Conservation (phyloP, 2,797 vertebrate genomes). For the Pyrocephalus nanus region DNA sequence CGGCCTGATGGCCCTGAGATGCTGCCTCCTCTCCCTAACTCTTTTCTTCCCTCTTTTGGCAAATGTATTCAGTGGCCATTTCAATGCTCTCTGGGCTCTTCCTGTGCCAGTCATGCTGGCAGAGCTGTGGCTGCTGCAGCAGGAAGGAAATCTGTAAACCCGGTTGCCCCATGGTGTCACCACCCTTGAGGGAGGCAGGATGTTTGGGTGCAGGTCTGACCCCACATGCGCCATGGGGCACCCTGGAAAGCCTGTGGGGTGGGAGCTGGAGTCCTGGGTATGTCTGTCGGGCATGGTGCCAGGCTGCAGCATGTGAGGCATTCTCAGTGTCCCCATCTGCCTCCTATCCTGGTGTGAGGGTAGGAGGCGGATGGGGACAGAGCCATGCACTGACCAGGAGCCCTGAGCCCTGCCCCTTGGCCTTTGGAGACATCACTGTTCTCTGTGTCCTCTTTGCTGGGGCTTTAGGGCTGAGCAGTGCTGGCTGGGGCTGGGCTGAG, state of each 20-base stretch:
- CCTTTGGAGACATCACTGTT: neutral
- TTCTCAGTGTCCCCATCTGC: neutral
- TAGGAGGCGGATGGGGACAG: too few species aligned
- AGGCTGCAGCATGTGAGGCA: neutral
- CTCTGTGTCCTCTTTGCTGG: accelerated
- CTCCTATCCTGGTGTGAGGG: neutral
- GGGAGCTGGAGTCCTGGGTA: neutral
- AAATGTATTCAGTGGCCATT: neutral
- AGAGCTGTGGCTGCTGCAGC: accelerated
- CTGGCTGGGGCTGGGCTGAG: neutral
- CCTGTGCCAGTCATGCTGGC: accelerated
- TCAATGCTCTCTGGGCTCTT: neutral
- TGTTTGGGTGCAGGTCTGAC: neutral
- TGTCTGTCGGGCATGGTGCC: neutral
- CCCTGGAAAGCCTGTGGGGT: neutral
- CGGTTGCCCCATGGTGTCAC: accelerated
- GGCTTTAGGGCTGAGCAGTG: neutral
- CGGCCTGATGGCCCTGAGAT: accelerated
- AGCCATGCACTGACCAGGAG: neutral
- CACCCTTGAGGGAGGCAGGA: neutral
- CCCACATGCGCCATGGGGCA: accelerated
- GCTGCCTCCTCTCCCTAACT: neutral
- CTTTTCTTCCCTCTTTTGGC: neutral
- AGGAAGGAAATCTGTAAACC: neutral
- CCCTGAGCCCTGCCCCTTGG: accelerated